Conservation (phyloP, 2,113 vertebrate species). For the Hemichromis elongatus region DNA sequence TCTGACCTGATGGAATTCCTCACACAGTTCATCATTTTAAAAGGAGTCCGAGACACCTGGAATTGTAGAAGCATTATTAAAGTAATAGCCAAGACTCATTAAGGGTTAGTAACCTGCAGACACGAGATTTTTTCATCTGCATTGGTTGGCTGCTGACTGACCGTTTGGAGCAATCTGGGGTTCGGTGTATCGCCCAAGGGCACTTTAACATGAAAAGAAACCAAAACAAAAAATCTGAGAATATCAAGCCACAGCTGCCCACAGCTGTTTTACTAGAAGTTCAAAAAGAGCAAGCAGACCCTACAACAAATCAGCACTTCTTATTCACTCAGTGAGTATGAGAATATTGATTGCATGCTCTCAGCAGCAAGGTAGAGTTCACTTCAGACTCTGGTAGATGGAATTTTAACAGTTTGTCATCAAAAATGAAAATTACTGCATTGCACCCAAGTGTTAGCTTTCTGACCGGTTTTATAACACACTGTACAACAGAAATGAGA, state of each 20-base stretch:
- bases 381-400: background rate
- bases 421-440: background rate
- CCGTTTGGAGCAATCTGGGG: background rate
- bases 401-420: background rate
- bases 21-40: background rate
- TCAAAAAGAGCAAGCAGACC: background rate
- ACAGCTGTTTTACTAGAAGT: background rate
- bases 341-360: background rate
- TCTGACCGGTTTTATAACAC: background rate
- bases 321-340: background rate
- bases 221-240: background rate
- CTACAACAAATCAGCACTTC: background rate
- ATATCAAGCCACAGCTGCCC: background rate
- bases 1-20: background rate
- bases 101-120: background rate
- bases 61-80: background rate
- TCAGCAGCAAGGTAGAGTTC: background rate
- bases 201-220: background rate
- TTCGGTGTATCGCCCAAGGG: background rate
- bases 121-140: background rate
- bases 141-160: background rate
- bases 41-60: background rate
- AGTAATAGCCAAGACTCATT: background rate
- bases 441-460: background rate
- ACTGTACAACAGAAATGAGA: background rate